These are phyloP conservation scores for Amphiprion ocellaris DNA, from an alignment of 2,113 vertebrate genomes.

Conservation along the genomic window DNA sequence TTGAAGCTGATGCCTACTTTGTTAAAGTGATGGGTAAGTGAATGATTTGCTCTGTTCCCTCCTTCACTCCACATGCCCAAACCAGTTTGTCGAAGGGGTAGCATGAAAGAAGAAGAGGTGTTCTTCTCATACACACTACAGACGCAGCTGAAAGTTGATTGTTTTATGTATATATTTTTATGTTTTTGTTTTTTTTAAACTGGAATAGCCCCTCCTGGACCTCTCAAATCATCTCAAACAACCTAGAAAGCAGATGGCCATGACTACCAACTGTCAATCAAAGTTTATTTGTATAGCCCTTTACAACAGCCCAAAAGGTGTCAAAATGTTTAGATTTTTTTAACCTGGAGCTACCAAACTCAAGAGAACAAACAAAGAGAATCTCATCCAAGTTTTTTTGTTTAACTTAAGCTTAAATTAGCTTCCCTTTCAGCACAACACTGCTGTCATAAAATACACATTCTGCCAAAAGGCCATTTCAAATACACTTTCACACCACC, in stretches of 20 bases:
- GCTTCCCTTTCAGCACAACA: constrained; percentile 8
- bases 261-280: constrained; percentile 43
- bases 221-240: constrained; percentile 42
- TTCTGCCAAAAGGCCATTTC: constrained; percentile 22
- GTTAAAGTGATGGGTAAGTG: constrained; percentile 99
- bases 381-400: constrained; percentile 23
- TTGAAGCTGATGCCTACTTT: constrained; percentile 97
- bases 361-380: neutral
- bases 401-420: constrained; percentile 35
- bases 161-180: too few species aligned
- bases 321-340: neutral
- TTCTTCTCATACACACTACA: neutral
- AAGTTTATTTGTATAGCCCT: neutral
- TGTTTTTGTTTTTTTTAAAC: neutral
- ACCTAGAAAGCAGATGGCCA: constrained; percentile 38
- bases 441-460: constrained; percentile 2
- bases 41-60: constrained; percentile 12
- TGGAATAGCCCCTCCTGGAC: constrained; percentile 12
- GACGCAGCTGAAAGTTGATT: too few species aligned
- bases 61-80: neutral
- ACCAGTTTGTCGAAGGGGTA: neutral
- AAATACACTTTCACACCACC: neutral
- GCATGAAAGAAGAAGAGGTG: constrained; percentile 3
- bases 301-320: too few species aligned
- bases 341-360: constrained; percentile 29